These are phyloP conservation scores for Crotalus viridis DNA, from an alignment of 2,113 vertebrate genomes.

Conservation along the genomic window DNA sequence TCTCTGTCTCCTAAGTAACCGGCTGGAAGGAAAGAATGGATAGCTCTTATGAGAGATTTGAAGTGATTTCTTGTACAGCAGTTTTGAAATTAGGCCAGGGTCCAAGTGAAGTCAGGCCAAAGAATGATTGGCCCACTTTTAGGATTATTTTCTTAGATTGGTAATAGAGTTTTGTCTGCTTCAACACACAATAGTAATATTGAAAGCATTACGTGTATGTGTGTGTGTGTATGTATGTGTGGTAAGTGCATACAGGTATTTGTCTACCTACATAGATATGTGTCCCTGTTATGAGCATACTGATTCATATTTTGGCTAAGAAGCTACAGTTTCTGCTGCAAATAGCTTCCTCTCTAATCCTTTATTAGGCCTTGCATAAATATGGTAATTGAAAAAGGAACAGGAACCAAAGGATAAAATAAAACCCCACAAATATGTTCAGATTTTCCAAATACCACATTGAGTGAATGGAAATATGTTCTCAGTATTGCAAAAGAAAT, in stretches of 20 bases:
- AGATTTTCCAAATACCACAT: background rate
- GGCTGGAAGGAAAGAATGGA: background rate
- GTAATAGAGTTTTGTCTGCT: background rate
- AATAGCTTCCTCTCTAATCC: background rate
- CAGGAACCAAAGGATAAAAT: background rate
- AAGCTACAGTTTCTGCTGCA: background rate
- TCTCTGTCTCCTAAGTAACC: background rate
- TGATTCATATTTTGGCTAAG: background rate
- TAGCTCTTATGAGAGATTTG: background rate
- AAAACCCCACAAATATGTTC: background rate
- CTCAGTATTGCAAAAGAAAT: background rate
- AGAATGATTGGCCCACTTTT: background rate
- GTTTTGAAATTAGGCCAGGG: background rate
- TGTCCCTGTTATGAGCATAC: background rate
- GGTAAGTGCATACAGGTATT: background rate
- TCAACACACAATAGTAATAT: background rate
- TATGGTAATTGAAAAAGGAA: background rate
- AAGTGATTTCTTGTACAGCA: background rate
- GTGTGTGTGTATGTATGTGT: too few relatives aligned
- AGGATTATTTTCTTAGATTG: background rate
- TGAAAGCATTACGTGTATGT: background rate
- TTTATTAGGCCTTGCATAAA: background rate
- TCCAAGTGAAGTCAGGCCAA: background rate
- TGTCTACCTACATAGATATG: background rate
- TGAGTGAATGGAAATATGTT: background rate